These are phyloP conservation scores for Sebastiscus tertius DNA, from an alignment of 2,797 vertebrate genomes.

Conservation along the genomic window DNA sequence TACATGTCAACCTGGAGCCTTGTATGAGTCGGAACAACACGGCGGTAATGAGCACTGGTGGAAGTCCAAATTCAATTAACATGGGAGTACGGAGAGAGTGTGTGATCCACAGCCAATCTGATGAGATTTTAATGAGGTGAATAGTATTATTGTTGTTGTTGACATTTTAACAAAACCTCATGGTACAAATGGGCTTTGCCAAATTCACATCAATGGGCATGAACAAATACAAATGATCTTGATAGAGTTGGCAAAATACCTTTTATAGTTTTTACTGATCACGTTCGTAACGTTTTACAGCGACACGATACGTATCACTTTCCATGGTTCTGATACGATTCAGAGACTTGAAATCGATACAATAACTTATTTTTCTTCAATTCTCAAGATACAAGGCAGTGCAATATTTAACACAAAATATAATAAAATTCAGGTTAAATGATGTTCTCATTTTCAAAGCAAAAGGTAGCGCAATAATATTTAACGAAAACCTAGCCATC, in stretches of 20 bases:
- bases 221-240: not conserved
- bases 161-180: not conserved
- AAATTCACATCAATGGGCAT: not conserved
- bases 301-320: too few species aligned
- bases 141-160: slow-evolving; percentile 5
- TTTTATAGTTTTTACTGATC: not conserved
- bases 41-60: not conserved
- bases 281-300: not conserved
- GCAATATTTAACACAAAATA: too few species aligned
- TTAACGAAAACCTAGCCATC: too few species aligned
- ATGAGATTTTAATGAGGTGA: slow-evolving; percentile 12
- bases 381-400: too few species aligned
- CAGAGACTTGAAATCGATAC: too few species aligned
- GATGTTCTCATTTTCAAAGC: too few species aligned
- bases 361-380: too few species aligned
- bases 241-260: not conserved
- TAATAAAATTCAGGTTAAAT: too few species aligned
- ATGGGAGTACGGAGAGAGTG: not conserved
- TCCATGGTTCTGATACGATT: too few species aligned
- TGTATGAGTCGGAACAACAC: not conserved
- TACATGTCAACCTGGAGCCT: not conserved
- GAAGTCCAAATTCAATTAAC: slow-evolving; percentile 9
- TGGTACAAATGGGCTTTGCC: not conserved
- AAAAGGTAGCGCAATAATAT: too few species aligned
- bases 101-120: slow-evolving; percentile 23